Evolutionary conservation across 2,888 invertebrate species (phyloP), one percentile per base, ranked within the genome.

Genomic region (Drosophila siamana): DNA sequence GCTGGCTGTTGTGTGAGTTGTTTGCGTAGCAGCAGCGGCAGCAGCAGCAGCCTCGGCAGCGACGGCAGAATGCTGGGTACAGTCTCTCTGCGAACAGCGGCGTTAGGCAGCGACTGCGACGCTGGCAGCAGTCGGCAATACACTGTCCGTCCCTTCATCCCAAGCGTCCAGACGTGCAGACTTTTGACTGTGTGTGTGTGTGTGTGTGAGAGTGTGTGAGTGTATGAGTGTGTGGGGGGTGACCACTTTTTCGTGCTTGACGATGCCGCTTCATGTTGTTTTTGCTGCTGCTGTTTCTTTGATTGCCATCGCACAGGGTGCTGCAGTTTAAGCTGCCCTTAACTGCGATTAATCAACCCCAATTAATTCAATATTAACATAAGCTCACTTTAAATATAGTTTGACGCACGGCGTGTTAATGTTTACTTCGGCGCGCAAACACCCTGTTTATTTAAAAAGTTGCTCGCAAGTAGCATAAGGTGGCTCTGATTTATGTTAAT

Each of bases 201-300:
- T 2, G 30, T 30, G 11, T 11, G 19, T 3, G 19, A 19, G 30
- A 11, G 30, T 30, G 11, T 30, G 30, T 11, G 30, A 11, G 30
- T 30, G 11, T 30, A 11, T 11, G 33, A 4, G 33, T 33, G 33
- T 33, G n/a, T 4, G 33, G 33, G 88, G 83, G 83, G 83, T 86
- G 78, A 86, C 84, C 86, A 84, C 86, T 82, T 84, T 84, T 83
- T 83, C 76, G 80, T 86, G 80, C 84, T 83, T 78, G 69, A 67
- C 80, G 79, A 71, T 78, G 69, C 70, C 70, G 51, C 55, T 66
- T 61, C 61, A 33, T 65, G 69, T 36, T 62, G 59, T 66, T 80
- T 52, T 64, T 70, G 63, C 36, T 76, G 78, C 65, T 69, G 78
- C 64, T 69, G 76, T 66, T 83, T 82, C 88, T 88, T 83, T 84